Percentiles rank a stretch among this genome's conserved stretches.
These are phyloP conservation scores for Trichogramma pretiosum DNA, from an alignment of 1,140 invertebrate species.

Conservation along the genomic window DNA sequence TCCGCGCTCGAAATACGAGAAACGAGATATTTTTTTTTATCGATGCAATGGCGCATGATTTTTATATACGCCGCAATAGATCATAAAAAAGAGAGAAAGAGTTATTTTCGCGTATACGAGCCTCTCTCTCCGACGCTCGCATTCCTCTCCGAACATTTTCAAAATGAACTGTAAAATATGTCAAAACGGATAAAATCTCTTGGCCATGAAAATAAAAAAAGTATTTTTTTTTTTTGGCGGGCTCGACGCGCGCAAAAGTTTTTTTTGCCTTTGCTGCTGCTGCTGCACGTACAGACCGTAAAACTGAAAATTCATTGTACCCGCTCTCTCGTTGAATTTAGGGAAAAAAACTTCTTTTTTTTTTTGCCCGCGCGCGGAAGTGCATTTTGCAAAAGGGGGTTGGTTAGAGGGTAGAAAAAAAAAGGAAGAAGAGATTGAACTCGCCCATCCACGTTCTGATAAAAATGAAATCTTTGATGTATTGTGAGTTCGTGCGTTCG, in stretches of 20 bases:
- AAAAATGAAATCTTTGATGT: conserved; percentile 35
- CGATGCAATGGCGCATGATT: too few species aligned
- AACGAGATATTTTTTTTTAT: too few species aligned
- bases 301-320: too few species aligned
- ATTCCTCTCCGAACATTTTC: conserved; percentile 11
- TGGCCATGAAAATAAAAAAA: conserved; percentile 1
- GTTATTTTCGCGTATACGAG: conserved; percentile 13
- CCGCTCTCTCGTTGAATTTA: not conserved
- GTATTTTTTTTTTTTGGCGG: too few species aligned
- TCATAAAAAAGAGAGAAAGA: conserved; percentile 12
- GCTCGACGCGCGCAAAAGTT: too few species aligned
- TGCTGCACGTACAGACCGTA: too few species aligned
- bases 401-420: not conserved
- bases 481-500: conserved; percentile 25
- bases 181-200: too few species aligned
- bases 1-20: too few species aligned
- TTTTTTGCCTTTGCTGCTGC: too few species aligned
- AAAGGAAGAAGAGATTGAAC: conserved; percentile 3
- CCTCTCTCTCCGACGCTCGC: conserved; percentile 17
- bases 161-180: conserved; percentile 17
- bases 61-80: conserved; percentile 29
- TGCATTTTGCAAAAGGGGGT: not conserved
- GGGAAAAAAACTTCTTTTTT: not conserved
- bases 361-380: not conserved
- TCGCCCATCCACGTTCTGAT: conserved; percentile 15